Evolutionary conservation across 2,797 vertebrate species (phyloP).

Genomic region (Sciurus vulgaris): DNA sequence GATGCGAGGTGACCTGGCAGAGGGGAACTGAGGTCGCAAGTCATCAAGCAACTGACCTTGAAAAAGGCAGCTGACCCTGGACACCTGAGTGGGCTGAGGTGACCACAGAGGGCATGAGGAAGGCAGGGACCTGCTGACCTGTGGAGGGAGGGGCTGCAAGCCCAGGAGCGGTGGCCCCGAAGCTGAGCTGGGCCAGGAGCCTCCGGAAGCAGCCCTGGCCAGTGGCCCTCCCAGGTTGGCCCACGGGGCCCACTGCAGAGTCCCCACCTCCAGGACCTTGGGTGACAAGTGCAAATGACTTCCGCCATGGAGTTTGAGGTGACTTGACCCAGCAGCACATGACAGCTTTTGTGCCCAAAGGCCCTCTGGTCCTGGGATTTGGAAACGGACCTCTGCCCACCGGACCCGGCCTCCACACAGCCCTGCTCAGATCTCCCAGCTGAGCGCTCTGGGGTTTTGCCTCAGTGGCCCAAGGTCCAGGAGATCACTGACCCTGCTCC

Average conservation of each 20-base stretch:
- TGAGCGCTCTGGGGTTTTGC: neutral
- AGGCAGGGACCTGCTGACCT: neutral
- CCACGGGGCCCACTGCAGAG: neutral
- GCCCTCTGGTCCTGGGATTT: neutral
- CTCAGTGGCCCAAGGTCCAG: neutral
- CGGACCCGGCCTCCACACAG: neutral
- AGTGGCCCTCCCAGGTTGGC: neutral
- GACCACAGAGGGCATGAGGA: fast-evolving
- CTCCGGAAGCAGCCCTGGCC: neutral
- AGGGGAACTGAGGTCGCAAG: neutral
- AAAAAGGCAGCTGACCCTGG: neutral
- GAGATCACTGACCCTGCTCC: neutral
- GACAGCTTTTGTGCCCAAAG: too few species aligned
- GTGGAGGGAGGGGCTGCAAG: neutral
- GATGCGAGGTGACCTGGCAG: neutral
- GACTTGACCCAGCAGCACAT: neutral
- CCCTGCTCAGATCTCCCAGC: neutral
- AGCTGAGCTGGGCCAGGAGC: neutral
- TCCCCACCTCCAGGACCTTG: neutral
- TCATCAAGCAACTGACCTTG: neutral
- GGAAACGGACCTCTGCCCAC: neutral
- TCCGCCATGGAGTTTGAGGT: too few species aligned
- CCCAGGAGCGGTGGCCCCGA: neutral
- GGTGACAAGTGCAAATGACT: neutral
- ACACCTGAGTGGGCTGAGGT: too few species aligned